Evolutionary conservation across 1,140 invertebrate species (phyloP), one percentile per base, ranked within the genome.

Genomic region (Ganaspis sp.): DNA sequence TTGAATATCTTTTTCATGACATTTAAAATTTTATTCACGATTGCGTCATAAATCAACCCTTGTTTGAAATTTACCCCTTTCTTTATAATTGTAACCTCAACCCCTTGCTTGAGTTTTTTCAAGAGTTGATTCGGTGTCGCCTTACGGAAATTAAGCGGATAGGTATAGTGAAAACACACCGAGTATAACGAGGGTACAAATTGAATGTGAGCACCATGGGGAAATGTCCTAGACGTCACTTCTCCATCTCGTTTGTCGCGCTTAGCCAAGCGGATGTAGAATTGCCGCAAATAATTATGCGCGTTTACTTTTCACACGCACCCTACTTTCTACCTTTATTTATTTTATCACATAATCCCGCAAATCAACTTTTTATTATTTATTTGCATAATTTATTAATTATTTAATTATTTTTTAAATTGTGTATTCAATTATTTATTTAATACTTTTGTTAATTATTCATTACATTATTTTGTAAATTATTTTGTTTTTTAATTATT

Each of bases 71-170:
- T n/a, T 12, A 15, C 12, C 23, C 54, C 4, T 26, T n/a, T 64
- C 29, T 26, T 15, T 15, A 0, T 15, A 4, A 4, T 15, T 26
- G 4, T 64, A 3, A 26, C 23, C 11, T 6, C 21, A 26, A 26
- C 54, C 54, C 54, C 9, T 23, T 23, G 54, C 21, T 64, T 26
- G 12, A 11, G 21, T 26, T 64, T n/a, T n/a, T n/a, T 26, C 23
- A 23, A 12, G 54, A 64, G 21, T 64, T 29, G 23, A 26, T 26
- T 64, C 21, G 54, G 54, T 64, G 54, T 64, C 54, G 54, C 54
- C 11, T 64, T 64, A 64, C 54, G 54, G 54, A 64, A 64, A 64
- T 64, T 64, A 64, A 64, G 54, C 11, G 54, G 54, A 64, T 64
- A 64, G 54, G n/a, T n/a, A 19, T 29, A 19, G 21, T 54, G 53